A percentile compares a stretch with the other conserved stretches of the same genome.
Conservation (phyloP, 2,888 invertebrate genomes). For the Macaria notata region DNA sequence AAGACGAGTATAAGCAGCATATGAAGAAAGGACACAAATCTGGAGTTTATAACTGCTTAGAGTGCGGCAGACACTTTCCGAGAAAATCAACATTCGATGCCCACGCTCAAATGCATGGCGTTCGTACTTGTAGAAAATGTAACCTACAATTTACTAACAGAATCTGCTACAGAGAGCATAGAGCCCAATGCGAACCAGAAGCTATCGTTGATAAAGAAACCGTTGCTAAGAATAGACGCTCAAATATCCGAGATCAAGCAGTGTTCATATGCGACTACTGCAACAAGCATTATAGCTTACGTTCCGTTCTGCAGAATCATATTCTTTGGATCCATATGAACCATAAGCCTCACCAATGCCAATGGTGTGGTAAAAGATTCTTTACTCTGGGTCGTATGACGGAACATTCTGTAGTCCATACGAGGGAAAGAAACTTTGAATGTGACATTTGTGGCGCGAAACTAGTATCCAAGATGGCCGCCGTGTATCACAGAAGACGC, state of each 20-base stretch:
- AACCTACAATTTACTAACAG: conserved; percentile 65
- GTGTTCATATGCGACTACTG: conserved; percentile 69
- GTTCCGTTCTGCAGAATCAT: conserved; percentile 71
- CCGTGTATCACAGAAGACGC: conserved; percentile 68
- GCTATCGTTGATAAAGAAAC: conserved; percentile 58
- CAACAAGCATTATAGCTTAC: conserved; percentile 58
- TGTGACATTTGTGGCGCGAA: conserved; percentile 78
- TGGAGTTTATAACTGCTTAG: conserved; percentile 54
- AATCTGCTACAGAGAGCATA: conserved; percentile 66
- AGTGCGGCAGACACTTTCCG: conserved; percentile 64
- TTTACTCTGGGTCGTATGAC: conserved; percentile 75
- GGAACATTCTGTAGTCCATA: conserved; percentile 79
- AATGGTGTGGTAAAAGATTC: conserved; percentile 76
- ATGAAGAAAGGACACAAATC: conserved; percentile 49
- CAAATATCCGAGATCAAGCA: conserved; percentile 67
- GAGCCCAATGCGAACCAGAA: conserved; percentile 64
- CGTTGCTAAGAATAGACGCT: conserved; percentile 53
- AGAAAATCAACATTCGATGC: conserved; percentile 56
- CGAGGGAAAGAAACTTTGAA: conserved; percentile 74
- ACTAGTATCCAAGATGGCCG: conserved; percentile 72
- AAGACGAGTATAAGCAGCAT: conserved; percentile 49
- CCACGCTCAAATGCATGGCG: conserved; percentile 68
- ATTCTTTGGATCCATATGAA: conserved; percentile 77
- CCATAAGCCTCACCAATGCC: conserved; percentile 73
- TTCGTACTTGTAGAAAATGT: conserved; percentile 63